A percentile compares a stretch with the other conserved stretches of the same genome.
Evolutionary conservation across 2,113 vertebrate species (phyloP).

Genomic region (Morone chrysops): DNA sequence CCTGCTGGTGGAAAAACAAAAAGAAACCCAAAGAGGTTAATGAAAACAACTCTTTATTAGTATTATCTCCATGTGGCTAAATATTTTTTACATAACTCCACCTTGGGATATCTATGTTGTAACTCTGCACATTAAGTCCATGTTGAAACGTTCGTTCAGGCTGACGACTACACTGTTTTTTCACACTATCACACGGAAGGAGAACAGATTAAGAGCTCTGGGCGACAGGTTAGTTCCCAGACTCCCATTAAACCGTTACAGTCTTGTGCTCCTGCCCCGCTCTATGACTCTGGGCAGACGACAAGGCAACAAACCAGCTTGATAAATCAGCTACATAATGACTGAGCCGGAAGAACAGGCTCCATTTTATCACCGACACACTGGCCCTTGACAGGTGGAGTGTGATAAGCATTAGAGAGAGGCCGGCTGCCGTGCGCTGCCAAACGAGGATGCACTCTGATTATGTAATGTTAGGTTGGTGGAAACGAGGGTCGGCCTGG

Average conservation of each 20-base stretch:
- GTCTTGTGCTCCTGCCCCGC: slow-evolving; percentile 7
- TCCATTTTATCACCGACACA: slow-evolving; percentile 69
- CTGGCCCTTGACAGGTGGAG: slow-evolving; percentile 61
- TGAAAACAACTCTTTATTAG: not conserved
- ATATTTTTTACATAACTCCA: not conserved
- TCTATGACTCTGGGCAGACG: slow-evolving; percentile 46
- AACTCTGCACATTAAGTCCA: not conserved
- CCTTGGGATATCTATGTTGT: not conserved
- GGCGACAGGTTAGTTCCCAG: slow-evolving; percentile 42
- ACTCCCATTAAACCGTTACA: slow-evolving; percentile 39
- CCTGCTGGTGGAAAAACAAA: slow-evolving; percentile 63
- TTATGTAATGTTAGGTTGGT: slow-evolving; percentile 35
- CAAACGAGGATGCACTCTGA: slow-evolving; percentile 58
- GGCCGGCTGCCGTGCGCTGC: slow-evolving; percentile 41
- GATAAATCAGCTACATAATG: slow-evolving; percentile 74
- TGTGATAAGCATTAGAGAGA: slow-evolving; percentile 74
- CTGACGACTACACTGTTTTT: not conserved
- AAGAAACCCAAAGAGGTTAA: no score
- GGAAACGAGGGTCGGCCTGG: slow-evolving; percentile 35
- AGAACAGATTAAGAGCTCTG: slow-evolving; percentile 22
- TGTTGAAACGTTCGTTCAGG: not conserved
- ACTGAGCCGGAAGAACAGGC: slow-evolving; percentile 73
- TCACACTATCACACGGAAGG: slow-evolving; percentile 21
- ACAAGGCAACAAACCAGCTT: slow-evolving; percentile 60
- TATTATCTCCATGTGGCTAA: not conserved